Evolutionary conservation across 2,113 vertebrate genomes (phyloP).

Genomic region (Dasyurus viverrinus): DNA sequence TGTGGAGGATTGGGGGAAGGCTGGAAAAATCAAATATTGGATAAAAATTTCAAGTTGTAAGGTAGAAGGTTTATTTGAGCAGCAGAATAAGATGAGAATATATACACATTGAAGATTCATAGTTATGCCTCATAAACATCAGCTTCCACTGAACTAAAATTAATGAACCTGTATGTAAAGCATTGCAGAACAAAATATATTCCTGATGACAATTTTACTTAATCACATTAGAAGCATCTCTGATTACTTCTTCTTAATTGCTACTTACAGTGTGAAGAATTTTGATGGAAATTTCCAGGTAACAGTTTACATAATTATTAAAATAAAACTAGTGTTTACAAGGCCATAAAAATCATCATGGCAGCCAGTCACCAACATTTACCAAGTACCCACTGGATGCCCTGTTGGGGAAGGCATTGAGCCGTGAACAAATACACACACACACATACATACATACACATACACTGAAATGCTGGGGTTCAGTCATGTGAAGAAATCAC

Average conservation of each 20-base stretch:
- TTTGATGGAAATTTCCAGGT: slow-evolving; percentile 32
- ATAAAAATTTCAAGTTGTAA: neutral
- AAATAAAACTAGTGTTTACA: slow-evolving; percentile 16
- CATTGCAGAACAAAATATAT: slow-evolving; percentile 41
- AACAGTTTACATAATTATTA: slow-evolving; percentile 42
- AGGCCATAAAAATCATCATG: slow-evolving; percentile 7
- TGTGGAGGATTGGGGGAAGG: neutral
- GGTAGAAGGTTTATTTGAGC: slow-evolving; percentile 9
- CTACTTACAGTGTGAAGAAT: slow-evolving; percentile 11
- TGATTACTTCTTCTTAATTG: slow-evolving; percentile 67
- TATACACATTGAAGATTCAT: slow-evolving; percentile 49
- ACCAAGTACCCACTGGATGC: neutral
- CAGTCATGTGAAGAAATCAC: too few relatives aligned
- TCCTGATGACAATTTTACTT: slow-evolving; percentile 53
- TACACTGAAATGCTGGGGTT: too few relatives aligned
- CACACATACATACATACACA: too few relatives aligned
- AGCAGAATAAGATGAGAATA: slow-evolving; percentile 23
- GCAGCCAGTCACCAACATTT: neutral
- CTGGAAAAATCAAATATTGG: neutral
- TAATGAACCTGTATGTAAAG: slow-evolving; percentile 61
- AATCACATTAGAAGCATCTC: slow-evolving; percentile 58
- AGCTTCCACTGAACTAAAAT: slow-evolving; percentile 55
- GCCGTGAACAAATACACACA: neutral
- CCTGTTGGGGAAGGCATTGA: neutral
- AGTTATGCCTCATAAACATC: slow-evolving; percentile 37